Evolutionary conservation across 1,140 invertebrate species (phyloP).

Genomic region (Bombyx mandarina): DNA sequence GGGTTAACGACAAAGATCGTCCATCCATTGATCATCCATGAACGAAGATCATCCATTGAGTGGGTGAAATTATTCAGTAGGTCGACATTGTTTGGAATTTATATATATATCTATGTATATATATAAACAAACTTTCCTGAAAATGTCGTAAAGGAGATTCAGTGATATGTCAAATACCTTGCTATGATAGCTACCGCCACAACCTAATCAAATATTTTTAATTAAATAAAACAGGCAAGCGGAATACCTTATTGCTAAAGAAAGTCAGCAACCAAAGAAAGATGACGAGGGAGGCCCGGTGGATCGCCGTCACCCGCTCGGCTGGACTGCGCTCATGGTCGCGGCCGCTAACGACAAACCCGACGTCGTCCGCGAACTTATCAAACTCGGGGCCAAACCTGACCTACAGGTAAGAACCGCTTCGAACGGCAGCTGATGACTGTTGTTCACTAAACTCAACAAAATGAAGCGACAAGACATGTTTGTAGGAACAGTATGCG

Average conservation of each 20-base stretch:
- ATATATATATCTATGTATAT: too few species aligned
- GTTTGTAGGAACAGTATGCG: slow-evolving; percentile 80
- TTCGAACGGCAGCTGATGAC: too few species aligned
- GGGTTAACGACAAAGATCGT: too few species aligned
- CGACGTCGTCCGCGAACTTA: slow-evolving; percentile 77
- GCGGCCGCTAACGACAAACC: slow-evolving; percentile 84
- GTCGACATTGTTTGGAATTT: too few species aligned
- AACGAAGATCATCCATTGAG: too few species aligned
- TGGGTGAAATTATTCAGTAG: too few species aligned
- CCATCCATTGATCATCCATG: too few species aligned
- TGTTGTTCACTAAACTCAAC: neutral
- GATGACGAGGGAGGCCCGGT: slow-evolving; percentile 52
- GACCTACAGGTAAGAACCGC: slow-evolving; percentile 65
- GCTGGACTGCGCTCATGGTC: slow-evolving; percentile 90
- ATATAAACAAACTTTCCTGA: too few species aligned
- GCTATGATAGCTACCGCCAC: too few species aligned
- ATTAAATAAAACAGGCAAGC: slow-evolving; percentile 24
- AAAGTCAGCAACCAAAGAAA: slow-evolving; percentile 12
- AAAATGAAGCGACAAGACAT: neutral
- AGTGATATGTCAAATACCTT: too few species aligned
- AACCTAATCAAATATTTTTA: too few species aligned
- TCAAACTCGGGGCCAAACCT: slow-evolving; percentile 84
- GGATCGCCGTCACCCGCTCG: slow-evolving; percentile 79
- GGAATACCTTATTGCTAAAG: slow-evolving; percentile 10
- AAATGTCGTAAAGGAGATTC: too few species aligned